A percentile compares a stretch with the other conserved stretches of the same genome.
Evolutionary conservation across 2,113 vertebrate species (phyloP).

Genomic region (Polyodon spathula): DNA sequence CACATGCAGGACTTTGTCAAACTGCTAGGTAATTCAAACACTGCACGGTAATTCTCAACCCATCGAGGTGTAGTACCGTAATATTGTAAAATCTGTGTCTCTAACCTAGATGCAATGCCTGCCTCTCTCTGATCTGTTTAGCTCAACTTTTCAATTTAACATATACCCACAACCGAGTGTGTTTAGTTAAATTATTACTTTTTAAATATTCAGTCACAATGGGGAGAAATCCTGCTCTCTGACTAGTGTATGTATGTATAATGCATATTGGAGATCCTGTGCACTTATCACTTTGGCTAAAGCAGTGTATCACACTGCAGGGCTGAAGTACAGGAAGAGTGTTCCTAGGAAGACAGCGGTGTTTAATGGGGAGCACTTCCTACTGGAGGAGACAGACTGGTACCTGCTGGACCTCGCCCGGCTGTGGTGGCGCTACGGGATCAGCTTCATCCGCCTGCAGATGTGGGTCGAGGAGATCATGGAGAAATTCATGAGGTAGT

Average conservation of each 20-base stretch:
- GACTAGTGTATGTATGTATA: neutral
- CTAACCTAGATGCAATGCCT: no score
- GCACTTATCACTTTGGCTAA: no score
- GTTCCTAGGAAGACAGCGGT: slow-evolving; percentile 85
- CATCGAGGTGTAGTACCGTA: no score
- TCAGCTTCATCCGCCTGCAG: slow-evolving; percentile 93
- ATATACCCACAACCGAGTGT: no score
- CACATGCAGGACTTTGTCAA: slow-evolving; percentile 97
- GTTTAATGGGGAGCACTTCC: slow-evolving; percentile 77
- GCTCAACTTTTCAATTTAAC: no score
- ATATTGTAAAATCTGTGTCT: no score
- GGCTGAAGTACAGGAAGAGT: slow-evolving; percentile 79
- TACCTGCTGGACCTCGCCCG: slow-evolving; percentile 89
- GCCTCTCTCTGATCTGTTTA: no score
- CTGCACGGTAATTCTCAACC: no score
- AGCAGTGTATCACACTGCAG: slow-evolving; percentile 39
- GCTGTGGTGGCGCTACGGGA: slow-evolving; percentile 96
- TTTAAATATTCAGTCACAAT: no score
- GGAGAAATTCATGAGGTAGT: slow-evolving; percentile 98
- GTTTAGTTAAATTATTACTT: no score
- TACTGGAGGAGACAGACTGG: slow-evolving; percentile 95
- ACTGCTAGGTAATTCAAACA: slow-evolving; percentile 79
- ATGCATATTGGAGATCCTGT: no score
- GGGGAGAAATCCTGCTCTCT: neutral
- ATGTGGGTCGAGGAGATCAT: slow-evolving; percentile 99